Percentiles rank a stretch among this genome's conserved stretches.
Conservation (phyloP, 2,888 invertebrate species). For the Syrphus vitripennis region DNA sequence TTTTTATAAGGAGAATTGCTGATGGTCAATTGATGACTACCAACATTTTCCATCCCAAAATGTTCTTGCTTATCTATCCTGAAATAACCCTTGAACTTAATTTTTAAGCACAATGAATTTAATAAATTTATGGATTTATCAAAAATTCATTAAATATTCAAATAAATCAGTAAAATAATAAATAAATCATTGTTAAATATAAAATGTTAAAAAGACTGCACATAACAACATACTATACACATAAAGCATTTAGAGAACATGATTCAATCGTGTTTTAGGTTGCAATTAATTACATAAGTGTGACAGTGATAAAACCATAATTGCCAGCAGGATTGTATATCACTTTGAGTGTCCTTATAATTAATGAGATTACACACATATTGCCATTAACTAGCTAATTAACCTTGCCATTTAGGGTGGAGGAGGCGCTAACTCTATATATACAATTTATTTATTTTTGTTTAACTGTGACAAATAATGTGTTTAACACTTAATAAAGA, state of each 20-base stretch:
- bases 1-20: no score
- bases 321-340: constrained; percentile 39
- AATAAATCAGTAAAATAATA: no score
- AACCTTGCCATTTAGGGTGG: constrained; percentile 14
- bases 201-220: neutral
- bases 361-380: constrained; percentile 50
- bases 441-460: neutral
- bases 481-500: neutral
- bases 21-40: no score
- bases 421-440: no score
- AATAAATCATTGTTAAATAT: no score
- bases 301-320: constrained; percentile 56
- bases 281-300: constrained; percentile 65
- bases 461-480: neutral
- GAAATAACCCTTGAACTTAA: no score
- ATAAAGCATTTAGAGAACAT: neutral
- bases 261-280: constrained; percentile 21
- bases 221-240: no score
- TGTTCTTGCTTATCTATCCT: no score
- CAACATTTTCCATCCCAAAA: no score
- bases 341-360: constrained; percentile 56
- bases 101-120: no score
- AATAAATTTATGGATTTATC: no score
- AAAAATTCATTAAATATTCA: neutral
- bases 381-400: constrained; percentile 54